Base-by-base conservation (phyloP, 1,140 invertebrate genomes). In the Meloidogyne exigua region DNA sequence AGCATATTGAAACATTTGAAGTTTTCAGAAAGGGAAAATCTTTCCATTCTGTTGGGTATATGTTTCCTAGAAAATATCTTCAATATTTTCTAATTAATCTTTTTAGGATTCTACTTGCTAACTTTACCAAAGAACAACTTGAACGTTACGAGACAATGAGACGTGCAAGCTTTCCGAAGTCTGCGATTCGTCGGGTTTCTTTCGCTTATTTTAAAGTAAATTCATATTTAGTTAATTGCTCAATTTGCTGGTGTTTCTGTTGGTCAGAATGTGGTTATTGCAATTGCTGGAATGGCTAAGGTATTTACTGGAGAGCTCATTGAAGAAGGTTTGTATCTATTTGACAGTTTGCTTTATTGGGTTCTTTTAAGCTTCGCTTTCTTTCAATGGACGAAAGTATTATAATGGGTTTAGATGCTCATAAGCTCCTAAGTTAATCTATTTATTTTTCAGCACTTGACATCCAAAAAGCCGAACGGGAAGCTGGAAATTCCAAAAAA, bases 271-370 rank as follows among this genome's bases (percentile, higher is more conserved):
- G 96, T 98, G 76, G 95, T 99, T 0, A 99, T 99, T 85, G 96
- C 96, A 0, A 97, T 99, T 93, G 94, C 96, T 63, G 96, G 96
- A 80, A 98, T 99, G 85, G 94, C 96, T 0, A 99, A 99, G 90
- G 96, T 99, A 0, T 99, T 98, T 91, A 95, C 97, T 66, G 96
- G 96, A 39, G 96, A 99, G 91, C 92, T 99, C 76, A 94, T 99
- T 26, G 96, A 99, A 90, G 94, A 97, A 92, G 94, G 79, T 83
- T 18, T 25, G 69, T 25, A 12, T 32, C 26, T n/a, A 21, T 25
- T 18, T 44, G 7, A 32, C 28, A 32, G 7, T 3, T 32, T 3
- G 28, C 12, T 11, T 23, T 23, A 12, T 0, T 23, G 25, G 10
- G 10, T 21, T 9, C 3, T 21, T 21, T 21, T 21, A 4, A n/a